phyloP scores from a whole-genome alignment of 2,113 vertebrate species.

The Typhlomys cinereus region DNA sequence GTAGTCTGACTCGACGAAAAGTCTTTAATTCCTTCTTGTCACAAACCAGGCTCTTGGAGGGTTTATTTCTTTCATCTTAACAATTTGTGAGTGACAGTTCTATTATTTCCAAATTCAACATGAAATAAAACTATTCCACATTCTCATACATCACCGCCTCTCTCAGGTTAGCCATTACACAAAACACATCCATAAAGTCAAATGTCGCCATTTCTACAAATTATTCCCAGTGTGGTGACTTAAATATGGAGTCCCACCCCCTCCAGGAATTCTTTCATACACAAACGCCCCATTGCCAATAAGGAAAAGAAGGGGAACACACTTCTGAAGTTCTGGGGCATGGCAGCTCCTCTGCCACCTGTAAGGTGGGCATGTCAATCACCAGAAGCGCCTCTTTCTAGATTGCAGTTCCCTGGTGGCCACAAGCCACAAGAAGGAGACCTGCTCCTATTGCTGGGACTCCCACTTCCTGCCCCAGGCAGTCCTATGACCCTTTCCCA shows the following conservation, averaged over 20 bases:
- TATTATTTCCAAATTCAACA: constrained; percentile 72
- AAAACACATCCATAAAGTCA: constrained; percentile 52
- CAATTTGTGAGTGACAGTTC: constrained; percentile 60
- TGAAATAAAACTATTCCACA: constrained; percentile 76
- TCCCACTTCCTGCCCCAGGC: not conserved
- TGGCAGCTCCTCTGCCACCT: not conserved
- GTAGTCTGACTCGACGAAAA: not conserved
- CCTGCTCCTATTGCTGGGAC: not conserved
- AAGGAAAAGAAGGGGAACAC: constrained; percentile 15
- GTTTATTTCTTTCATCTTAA: not conserved
- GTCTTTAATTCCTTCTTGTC: constrained; percentile 58
- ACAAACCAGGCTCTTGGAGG: not conserved
- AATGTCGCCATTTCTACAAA: constrained; percentile 72
- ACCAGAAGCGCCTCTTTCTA: not conserved
- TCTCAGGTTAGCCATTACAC: constrained; percentile 59
- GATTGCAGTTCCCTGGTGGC: not conserved
- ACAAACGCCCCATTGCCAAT: constrained; percentile 30
- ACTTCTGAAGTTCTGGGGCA: constrained; percentile 19
- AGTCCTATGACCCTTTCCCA: not conserved
- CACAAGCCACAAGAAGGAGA: not conserved
- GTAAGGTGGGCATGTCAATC: not conserved
- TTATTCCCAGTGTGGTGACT: constrained; percentile 65
- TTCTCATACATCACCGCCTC: constrained; percentile 19
- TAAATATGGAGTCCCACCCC: constrained; percentile 53
- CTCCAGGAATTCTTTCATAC: constrained; percentile 49